phyloP scores from a whole-genome alignment of 1,140 invertebrate species.

The Ridgeia piscesae region DNA sequence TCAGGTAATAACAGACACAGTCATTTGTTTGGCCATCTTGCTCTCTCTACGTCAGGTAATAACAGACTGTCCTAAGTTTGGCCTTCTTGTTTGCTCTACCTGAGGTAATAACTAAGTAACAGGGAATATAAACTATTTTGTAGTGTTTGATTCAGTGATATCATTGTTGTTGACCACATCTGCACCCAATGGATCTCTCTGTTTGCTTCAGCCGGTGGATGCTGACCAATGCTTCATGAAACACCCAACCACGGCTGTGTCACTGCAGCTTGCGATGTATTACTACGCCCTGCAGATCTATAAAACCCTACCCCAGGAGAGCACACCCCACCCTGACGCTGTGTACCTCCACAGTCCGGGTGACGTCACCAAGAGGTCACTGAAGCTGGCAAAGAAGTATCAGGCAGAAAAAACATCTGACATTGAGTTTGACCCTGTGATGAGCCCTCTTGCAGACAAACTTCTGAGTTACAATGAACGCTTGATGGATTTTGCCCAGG shows the following conservation, averaged over 20 bases:
- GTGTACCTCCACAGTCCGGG: slow-evolving; percentile 42
- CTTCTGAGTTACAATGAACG: slow-evolving; percentile 48
- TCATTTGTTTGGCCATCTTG: too few species aligned
- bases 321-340: slow-evolving; percentile 29
- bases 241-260: slow-evolving; percentile 48
- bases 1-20: too few species aligned
- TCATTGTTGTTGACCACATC: too few species aligned
- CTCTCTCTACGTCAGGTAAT: too few species aligned
- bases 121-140: too few species aligned
- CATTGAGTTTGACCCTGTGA: slow-evolving; percentile 30
- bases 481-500: slow-evolving; percentile 58
- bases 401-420: slow-evolving; percentile 28
- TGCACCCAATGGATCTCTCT: background rate
- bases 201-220: slow-evolving; percentile 35
- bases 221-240: slow-evolving; percentile 46
- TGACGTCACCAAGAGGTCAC: slow-evolving; percentile 40
- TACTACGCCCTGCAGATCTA: slow-evolving; percentile 54
- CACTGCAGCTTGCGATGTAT: slow-evolving; percentile 52
- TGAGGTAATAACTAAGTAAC: too few species aligned
- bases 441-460: slow-evolving; percentile 28
- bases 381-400: slow-evolving; percentile 33
- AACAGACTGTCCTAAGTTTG: too few species aligned
- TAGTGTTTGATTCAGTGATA: too few species aligned
- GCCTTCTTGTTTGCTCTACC: too few species aligned
- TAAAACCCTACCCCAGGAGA: slow-evolving; percentile 35